Conservation (phyloP, 2,888 invertebrate species). For the Drosophila stalkeri region DNA sequence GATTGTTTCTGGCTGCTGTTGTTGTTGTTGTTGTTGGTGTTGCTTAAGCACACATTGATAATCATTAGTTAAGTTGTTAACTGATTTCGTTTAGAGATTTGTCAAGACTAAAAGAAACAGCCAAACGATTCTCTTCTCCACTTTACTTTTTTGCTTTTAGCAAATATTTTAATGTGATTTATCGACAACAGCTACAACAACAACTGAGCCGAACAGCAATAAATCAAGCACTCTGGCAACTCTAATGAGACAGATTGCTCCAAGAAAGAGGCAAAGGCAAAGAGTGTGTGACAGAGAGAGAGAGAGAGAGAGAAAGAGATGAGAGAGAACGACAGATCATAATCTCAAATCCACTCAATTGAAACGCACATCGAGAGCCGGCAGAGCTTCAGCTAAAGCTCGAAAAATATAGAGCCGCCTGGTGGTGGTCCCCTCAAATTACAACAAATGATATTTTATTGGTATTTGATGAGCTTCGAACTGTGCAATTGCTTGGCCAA, state of each 20-base stretch:
- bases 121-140: conserved; percentile 16
- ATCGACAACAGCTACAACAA: conserved; percentile 56
- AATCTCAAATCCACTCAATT: conserved; percentile 21
- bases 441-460: conserved; percentile 79
- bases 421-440: conserved; percentile 72
- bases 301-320: neutral
- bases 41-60: conserved; percentile 71
- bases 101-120: conserved; percentile 54
- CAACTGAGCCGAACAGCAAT: conserved; percentile 55
- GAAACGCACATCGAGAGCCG: neutral
- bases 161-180: conserved; percentile 80
- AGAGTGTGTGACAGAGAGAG: conserved; percentile 5
- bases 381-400: conserved; percentile 3
- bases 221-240: conserved; percentile 70
- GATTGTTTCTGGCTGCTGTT: conserved; percentile 30
- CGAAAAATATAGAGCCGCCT: conserved; percentile 5
- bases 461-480: conserved; percentile 76
- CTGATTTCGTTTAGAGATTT: conserved; percentile 78
- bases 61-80: conserved; percentile 82
- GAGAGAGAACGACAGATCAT: conserved; percentile 13
- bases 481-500: conserved; percentile 71
- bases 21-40: conserved; percentile 5
- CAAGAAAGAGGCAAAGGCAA: conserved; percentile 14
- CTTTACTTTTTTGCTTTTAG: conserved; percentile 16
- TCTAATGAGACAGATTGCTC: conserved; percentile 79